Percentiles rank a stretch among this genome's conserved stretches.
phyloP scores from a whole-genome alignment of 2,888 invertebrate species.

The Phengaris alcon region DNA sequence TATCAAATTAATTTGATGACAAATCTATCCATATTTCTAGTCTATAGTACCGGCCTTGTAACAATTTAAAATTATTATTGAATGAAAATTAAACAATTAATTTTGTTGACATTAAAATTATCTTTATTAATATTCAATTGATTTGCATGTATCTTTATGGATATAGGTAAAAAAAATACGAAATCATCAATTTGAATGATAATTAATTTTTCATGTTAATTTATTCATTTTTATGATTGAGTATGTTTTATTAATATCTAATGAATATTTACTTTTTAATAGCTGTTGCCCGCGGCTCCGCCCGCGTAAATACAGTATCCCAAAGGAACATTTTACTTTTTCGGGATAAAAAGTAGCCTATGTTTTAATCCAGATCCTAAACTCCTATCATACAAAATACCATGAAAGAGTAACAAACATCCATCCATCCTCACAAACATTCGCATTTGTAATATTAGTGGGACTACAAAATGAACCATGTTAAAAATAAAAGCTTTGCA shows the following conservation, averaged over 20 bases:
- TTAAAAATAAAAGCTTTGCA: too few species aligned
- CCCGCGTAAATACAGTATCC: too few species aligned
- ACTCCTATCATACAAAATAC: too few species aligned
- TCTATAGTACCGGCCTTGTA: not conserved
- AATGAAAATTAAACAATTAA: conserved; percentile 25
- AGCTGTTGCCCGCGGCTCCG: too few species aligned
- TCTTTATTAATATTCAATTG: conserved; percentile 2
- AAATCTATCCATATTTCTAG: not conserved
- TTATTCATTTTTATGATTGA: not conserved
- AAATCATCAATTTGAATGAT: not conserved
- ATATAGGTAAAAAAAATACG: not conserved
- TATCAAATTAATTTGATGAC: not conserved
- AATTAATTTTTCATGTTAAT: not conserved
- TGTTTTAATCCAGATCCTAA: too few species aligned
- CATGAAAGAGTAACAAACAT: too few species aligned
- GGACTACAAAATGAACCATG: too few species aligned
- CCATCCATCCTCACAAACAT: too few species aligned
- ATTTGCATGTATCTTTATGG: not conserved
- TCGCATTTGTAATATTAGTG: too few species aligned
- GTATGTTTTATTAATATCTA: not conserved
- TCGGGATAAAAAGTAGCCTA: too few species aligned
- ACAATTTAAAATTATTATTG: conserved; percentile 9
- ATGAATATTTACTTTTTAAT: not conserved
- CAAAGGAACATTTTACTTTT: too few species aligned
- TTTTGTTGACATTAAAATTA: conserved; percentile 28